Conservation (phyloP, 2,888 invertebrate genomes). For the Netelia inedita region DNA sequence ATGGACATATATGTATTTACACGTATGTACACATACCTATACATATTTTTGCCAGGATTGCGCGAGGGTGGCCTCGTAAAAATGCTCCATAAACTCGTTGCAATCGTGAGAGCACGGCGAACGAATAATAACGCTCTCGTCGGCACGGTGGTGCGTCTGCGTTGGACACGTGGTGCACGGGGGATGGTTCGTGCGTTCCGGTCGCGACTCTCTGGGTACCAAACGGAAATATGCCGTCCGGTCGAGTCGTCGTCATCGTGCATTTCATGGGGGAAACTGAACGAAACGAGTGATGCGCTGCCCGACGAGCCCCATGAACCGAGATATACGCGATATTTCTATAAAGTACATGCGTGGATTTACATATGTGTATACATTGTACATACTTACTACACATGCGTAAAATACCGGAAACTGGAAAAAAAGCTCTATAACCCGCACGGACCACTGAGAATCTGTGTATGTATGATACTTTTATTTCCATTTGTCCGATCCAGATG, state of each 20-base stretch:
- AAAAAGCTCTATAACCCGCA: conserved; percentile 65
- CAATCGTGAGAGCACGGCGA: conserved; percentile 73
- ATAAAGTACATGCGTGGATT: neutral
- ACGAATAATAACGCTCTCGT: conserved; percentile 40
- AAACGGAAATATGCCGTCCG: conserved; percentile 64
- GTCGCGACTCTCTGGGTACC: conserved; percentile 33
- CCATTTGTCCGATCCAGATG: conserved; percentile 71
- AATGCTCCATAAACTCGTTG: conserved; percentile 80
- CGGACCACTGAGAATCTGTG: conserved; percentile 71
- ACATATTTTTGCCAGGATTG: neutral
- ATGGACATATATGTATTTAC: conserved; percentile 8
- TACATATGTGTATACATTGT: neutral
- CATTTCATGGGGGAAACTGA: conserved; percentile 35
- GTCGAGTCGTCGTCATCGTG: conserved; percentile 25
- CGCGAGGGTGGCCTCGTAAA: conserved; percentile 75
- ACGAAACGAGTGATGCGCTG: conserved; percentile 13
- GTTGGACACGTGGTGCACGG: conserved; percentile 69
- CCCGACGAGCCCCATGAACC: neutral
- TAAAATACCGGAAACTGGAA: conserved; percentile 55
- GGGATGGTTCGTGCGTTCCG: conserved; percentile 46
- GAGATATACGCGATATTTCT: neutral
- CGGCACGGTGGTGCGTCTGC: conserved; percentile 76
- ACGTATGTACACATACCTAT: neutral
- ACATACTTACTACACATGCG: conserved; percentile 60
- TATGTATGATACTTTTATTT: conserved; percentile 76